Conservation (phyloP, 2,113 vertebrate species). For the Siphamia tubifer region DNA sequence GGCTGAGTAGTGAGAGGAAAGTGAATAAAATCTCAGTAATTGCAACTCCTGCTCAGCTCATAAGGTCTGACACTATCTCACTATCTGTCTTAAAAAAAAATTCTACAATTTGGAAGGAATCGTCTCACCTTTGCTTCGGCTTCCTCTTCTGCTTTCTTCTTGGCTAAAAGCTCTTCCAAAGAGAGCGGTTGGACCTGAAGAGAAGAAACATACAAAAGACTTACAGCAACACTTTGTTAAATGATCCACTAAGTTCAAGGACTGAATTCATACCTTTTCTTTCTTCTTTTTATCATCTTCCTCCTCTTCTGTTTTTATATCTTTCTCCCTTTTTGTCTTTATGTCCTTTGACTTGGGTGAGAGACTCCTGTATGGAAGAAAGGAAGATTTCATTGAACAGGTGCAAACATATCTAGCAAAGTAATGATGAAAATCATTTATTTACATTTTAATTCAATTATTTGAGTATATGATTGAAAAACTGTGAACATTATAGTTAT, state of each 20-base stretch:
- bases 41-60: too few species aligned
- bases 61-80: too few species aligned
- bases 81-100: background rate
- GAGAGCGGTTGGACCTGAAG: conserved; percentile 90
- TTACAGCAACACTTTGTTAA: background rate
- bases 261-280: conserved; percentile 78
- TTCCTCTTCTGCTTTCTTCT: conserved; percentile 97
- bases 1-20: conserved; percentile 75
- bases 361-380: conserved; percentile 70
- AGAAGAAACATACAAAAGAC: background rate
- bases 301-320: conserved; percentile 89
- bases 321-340: conserved; percentile 87
- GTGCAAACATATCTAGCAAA: too few species aligned
- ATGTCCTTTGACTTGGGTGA: conserved; percentile 89
- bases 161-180: conserved; percentile 94
- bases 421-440: too few species aligned
- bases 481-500: too few species aligned
- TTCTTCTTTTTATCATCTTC: conserved; percentile 88
- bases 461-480: too few species aligned
- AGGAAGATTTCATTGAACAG: background rate
- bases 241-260: background rate
- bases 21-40: background rate
- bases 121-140: conserved; percentile 91
- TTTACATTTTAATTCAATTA: too few species aligned
- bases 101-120: background rate